phyloP scores from a whole-genome alignment of 2,888 invertebrate genomes.

The Dicroscelio sp. region DNA sequence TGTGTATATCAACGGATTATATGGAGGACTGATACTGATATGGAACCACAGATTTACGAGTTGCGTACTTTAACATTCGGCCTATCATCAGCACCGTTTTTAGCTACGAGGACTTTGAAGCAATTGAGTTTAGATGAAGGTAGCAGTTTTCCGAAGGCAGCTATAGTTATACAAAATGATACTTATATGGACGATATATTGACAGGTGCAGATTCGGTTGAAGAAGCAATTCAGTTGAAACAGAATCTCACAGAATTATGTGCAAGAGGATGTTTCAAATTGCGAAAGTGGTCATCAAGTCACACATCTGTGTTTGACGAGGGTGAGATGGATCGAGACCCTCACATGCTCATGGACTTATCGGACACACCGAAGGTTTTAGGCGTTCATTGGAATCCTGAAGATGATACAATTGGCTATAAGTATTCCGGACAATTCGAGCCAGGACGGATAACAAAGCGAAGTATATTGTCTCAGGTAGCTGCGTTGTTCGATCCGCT shows the following conservation, averaged over 20 bases:
- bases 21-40: background rate
- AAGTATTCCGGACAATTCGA: background rate
- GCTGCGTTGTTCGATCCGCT: constrained; percentile 67
- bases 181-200: constrained; percentile 43
- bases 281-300: constrained; percentile 51
- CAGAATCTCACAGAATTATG: background rate
- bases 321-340: background rate
- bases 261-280: constrained; percentile 5
- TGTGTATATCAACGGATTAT: constrained; percentile 4
- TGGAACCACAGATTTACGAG: background rate
- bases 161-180: background rate
- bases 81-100: background rate
- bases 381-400: constrained; percentile 61
- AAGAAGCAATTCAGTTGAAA: background rate
- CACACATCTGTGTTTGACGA: background rate
- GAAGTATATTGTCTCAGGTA: constrained; percentile 63
- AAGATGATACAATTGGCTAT: constrained; percentile 35
- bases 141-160: background rate
- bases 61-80: background rate
- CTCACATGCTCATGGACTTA: background rate
- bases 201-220: background rate
- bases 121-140: background rate
- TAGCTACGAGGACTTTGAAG: background rate
- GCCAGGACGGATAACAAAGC: constrained; percentile 34
- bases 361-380: constrained; percentile 47